Evolutionary conservation across 1,140 invertebrate genomes (phyloP).

Genomic region (Frieseomelitta varia): DNA sequence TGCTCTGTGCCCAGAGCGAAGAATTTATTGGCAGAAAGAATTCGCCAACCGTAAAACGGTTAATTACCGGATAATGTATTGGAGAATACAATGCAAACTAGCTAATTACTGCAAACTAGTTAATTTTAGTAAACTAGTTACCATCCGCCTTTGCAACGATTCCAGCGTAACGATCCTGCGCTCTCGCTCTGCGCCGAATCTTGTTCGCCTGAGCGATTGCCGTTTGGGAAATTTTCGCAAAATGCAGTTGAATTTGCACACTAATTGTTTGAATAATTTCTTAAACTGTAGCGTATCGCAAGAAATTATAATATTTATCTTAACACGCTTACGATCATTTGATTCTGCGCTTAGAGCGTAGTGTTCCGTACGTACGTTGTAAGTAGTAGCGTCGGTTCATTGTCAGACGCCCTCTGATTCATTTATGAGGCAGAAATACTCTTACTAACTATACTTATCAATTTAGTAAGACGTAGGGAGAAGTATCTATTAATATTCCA

Average conservation of each 20-base stretch:
- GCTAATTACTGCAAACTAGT: conserved; percentile 46
- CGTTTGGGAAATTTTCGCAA: neutral
- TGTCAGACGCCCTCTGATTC: no score
- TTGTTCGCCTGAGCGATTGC: neutral
- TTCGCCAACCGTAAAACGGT: conserved; percentile 23
- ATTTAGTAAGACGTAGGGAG: no score
- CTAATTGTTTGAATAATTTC: neutral
- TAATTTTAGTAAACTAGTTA: conserved; percentile 42
- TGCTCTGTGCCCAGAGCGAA: conserved; percentile 7
- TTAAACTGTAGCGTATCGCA: neutral
- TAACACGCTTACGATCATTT: no score
- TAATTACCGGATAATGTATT: conserved; percentile 45
- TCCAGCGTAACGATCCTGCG: neutral
- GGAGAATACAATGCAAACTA: conserved; percentile 23
- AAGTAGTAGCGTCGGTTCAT: no score
- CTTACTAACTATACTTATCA: no score
- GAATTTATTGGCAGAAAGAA: conserved; percentile 28
- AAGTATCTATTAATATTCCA: no score
- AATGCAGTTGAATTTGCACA: neutral
- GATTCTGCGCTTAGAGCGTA: no score
- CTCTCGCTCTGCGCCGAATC: neutral
- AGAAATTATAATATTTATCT: no score
- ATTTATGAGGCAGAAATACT: no score
- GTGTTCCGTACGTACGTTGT: no score
- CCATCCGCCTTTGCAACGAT: neutral